Conservation (phyloP, 2,888 invertebrate species). For the Deroplatys truncata region DNA sequence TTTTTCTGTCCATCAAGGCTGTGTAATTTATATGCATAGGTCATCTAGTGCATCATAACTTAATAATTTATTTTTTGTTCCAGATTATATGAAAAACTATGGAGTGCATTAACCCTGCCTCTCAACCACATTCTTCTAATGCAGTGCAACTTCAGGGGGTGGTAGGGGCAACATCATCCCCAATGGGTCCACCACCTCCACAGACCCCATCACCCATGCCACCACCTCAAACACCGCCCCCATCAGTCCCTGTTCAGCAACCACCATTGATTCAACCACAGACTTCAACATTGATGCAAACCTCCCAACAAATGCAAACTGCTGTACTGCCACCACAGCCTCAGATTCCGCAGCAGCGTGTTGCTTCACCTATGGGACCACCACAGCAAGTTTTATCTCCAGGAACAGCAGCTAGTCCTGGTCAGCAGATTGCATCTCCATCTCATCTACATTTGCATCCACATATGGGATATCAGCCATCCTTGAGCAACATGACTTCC, state of each 20-base stretch:
- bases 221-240: slow-evolving; percentile 19
- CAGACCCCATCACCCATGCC: slow-evolving; percentile 18
- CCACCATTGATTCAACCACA: slow-evolving; percentile 32
- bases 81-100: neutral
- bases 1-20: too few relatives aligned
- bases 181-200: slow-evolving; percentile 9
- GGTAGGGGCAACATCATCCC: neutral
- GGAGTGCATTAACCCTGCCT: neutral
- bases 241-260: slow-evolving; percentile 30
- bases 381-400: slow-evolving; percentile 22
- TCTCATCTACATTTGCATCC: neutral
- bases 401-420: slow-evolving; percentile 15
- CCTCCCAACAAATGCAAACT: neutral
- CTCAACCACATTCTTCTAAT: neutral
- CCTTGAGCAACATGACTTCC: neutral
- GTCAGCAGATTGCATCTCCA: neutral
- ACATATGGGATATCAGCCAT: neutral
- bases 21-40: too few relatives aligned
- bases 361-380: slow-evolving; percentile 20
- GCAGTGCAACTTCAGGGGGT: neutral
- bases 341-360: neutral
- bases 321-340: neutral
- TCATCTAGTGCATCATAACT: too few relatives aligned
- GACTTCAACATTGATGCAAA: slow-evolving; percentile 23
- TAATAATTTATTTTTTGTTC: neutral